Percentiles rank a stretch among this genome's conserved stretches.
Evolutionary conservation across 2,888 invertebrate genomes (phyloP).

Genomic region (Drosophila pegasa): DNA sequence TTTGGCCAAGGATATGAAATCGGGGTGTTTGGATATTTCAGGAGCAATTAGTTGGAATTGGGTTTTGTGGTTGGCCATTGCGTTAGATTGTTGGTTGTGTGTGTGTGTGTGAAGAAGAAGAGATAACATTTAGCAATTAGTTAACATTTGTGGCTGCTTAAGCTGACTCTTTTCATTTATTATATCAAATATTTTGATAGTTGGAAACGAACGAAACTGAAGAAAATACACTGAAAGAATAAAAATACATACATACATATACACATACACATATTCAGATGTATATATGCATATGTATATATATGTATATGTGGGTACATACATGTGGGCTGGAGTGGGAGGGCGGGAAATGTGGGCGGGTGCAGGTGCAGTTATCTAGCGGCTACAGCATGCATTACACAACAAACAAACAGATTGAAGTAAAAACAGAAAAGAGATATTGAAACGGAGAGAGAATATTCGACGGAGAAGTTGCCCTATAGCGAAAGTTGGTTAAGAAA

Average conservation of each 20-base stretch:
- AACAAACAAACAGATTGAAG: conserved; percentile 22
- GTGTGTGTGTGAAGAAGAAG: conserved; percentile 36
- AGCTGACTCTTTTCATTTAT: conserved; percentile 17
- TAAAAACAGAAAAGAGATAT: background rate
- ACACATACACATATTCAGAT: background rate
- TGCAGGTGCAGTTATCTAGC: conserved; percentile 61
- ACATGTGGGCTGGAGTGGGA: background rate
- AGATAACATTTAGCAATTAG: conserved; percentile 68
- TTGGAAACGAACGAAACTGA: conserved; percentile 43
- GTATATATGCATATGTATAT: background rate
- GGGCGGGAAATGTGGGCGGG: background rate
- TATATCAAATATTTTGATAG: conserved; percentile 25
- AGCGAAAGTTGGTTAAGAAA: background rate
- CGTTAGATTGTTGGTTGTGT: conserved; percentile 29
- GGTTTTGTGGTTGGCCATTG: conserved; percentile 70
- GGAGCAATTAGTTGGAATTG: conserved; percentile 82
- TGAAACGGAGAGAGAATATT: no score
- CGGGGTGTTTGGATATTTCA: conserved; percentile 71
- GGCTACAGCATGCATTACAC: conserved; percentile 42
- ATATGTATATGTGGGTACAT: background rate
- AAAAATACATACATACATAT: conserved; percentile 29
- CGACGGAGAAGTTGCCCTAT: background rate
- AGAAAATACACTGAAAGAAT: conserved; percentile 57
- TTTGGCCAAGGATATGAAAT: conserved; percentile 63
- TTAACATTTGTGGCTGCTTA: conserved; percentile 50